Base-by-base conservation (phyloP, 2,113 vertebrate genomes). In the Tachysurus fulvidraco region DNA sequence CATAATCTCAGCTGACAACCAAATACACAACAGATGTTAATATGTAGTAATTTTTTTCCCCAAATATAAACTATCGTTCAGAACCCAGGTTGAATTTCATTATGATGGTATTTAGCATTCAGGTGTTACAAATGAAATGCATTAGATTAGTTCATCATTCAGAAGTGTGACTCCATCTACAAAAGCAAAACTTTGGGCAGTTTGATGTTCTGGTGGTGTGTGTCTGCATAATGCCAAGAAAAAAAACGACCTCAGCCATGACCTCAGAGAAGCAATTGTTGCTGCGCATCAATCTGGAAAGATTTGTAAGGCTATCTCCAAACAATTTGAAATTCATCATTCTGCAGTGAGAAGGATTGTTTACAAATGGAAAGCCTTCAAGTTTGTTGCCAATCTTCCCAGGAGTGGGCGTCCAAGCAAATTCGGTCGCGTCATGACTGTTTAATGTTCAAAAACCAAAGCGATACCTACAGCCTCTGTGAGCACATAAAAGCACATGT, bases 141-240 rank as follows among this genome's bases (percentile, higher is more conserved):
- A 69, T 8, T 44, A 1, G 69, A 44, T 9, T 71, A 71, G 30
- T 71, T 73, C 1, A 44, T 73, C 3, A 44, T 11, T 19, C 23
- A 44, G 36, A 44, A 44, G 69, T 44, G 36, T 73, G 36, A 44
- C 41, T 73, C 10, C 17, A 36, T 44, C 19, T 11, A 44, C 44
- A 73, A 73, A 73, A 73, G 69, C 69, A 73, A 19, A 73, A 44
- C 69, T 25, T 73, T 25, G 21, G 60, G 60, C 60, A 62, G 60
- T 10, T 25, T 62, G 60, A 7, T 62, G 60, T 62, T 25, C 60
- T 50, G 46, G 46, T 7, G 46, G 46, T 50, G 46, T 50, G 46
- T 50, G 46, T 50, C 46, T 50, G 46, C 46, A 50, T 50, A 5
- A 50, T 50, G 8, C 5, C 46, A 62, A 62, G 23, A 62, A 62